Evolutionary conservation across 64 coral and sea anemone genomes (phyloP), one percentile per base, ranked within the genome.

Genomic region (Hydrozoanthus tunicans): DNA sequence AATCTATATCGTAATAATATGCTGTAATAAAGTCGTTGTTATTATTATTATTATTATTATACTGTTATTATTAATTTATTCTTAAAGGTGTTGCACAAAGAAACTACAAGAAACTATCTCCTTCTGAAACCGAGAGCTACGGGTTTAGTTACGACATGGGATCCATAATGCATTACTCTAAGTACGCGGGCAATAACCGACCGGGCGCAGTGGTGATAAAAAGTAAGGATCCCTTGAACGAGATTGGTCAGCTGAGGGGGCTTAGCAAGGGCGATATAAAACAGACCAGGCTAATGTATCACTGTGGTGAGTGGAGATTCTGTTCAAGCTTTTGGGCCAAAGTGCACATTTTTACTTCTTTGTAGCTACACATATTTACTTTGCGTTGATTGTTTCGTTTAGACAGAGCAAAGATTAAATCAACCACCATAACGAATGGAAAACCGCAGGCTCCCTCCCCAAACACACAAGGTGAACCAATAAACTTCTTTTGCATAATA

Each of bases 131-230:
- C 9, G 89, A 73, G 68, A 82, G 54, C 74, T 89, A 92, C 25
- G 86, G 86, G 6, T 53, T 82, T 5, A 24, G 80, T 14, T 96
- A 96, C 56, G 94, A 96, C 91, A 64, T 85, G 17, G 91, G 91
- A 58, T 92, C 90, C 32, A 85, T 96, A 59, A 96, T 96, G 94
- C 94, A 96, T 83, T 96, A 96, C 73, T 96, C 94, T 5, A 89
- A 89, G 51, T 96, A 73, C 56, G 70, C 89, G 10, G 94, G 91
- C 15, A 96, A 96, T 25, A 96, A 91, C 62, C 86, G 72, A 9
- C 62, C 88, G 5, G 89, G 89, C 1, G 91, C 92, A 3, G 61
- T 93, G 1, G 92, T 93, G 12, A 90, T 96, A 11, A 51, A 93
- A 24, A 61, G 84, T 75, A 64, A 73, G 13, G 64, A 92, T 13